A percentile compares a stretch with the other conserved stretches of the same genome.
phyloP scores from a whole-genome alignment of 2,888 invertebrate species.

The Encarsia formosa region DNA sequence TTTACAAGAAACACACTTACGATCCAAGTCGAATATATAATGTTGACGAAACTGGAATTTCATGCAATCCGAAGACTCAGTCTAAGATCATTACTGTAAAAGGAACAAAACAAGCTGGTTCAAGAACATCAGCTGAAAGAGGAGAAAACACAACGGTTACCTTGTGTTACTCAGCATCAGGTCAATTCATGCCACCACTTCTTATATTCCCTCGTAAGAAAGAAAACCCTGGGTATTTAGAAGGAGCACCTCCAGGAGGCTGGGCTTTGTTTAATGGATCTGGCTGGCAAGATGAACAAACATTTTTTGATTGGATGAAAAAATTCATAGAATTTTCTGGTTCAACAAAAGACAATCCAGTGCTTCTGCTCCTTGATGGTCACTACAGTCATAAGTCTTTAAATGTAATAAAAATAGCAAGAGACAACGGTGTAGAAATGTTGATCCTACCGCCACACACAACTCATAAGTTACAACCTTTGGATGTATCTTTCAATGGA shows the following conservation, averaged over 20 bases:
- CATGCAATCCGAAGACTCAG: too few species aligned
- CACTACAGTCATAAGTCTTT: slow-evolving; percentile 41
- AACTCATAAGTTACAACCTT: slow-evolving; percentile 35
- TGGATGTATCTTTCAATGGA: slow-evolving; percentile 34
- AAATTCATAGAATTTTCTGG: slow-evolving; percentile 43
- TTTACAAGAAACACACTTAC: too few species aligned
- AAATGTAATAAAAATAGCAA: slow-evolving; percentile 33
- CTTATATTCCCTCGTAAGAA: not conserved
- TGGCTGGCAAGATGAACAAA: not conserved
- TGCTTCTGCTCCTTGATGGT: slow-evolving; percentile 42
- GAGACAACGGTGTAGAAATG: slow-evolving; percentile 36
- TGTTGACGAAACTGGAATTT: too few species aligned
- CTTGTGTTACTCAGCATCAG: slow-evolving; percentile 34
- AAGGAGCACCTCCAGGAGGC: not conserved
- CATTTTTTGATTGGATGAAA: slow-evolving; percentile 36
- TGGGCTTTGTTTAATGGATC: not conserved
- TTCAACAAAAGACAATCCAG: slow-evolving; percentile 35
- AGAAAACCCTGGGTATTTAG: not conserved
- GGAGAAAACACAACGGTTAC: slow-evolving; percentile 33
- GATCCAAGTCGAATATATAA: too few species aligned
- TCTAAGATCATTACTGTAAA: too few species aligned
- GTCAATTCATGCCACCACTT: slow-evolving; percentile 24
- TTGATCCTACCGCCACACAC: slow-evolving; percentile 41
- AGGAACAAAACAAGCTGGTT: too few species aligned
- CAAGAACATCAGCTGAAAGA: slow-evolving; percentile 39